Base-by-base conservation (phyloP, 2,888 invertebrate genomes). In the Ypsolopha scabrella region DNA sequence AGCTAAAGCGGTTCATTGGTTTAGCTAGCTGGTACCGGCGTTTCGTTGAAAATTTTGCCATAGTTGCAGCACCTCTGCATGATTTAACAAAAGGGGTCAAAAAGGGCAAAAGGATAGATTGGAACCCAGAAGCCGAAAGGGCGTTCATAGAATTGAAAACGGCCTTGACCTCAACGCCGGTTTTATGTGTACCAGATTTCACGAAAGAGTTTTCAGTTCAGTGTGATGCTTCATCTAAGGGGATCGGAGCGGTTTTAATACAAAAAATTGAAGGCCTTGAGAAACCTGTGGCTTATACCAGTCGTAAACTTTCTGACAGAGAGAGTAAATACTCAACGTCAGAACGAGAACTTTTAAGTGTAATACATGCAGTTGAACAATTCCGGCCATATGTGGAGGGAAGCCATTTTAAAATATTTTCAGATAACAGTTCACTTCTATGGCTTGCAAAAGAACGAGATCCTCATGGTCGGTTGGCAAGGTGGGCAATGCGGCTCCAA, bases 341-440 rank as follows among this genome's bases (percentile, higher is more conserved):
- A 1, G 55, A 57, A 36, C 45, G 55, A 8, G 57, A 57, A 37
- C 34, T 51, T 8, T 35, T 57, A 13, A 52, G 52, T 36, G 55
- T 57, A 0, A 13, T 57, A 4, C 43, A 51, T 43, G 55, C 55
- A 1, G 43, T 55, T 4, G 55, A 55, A 38, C 48, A 57, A 9
- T 55, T 54, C n/a, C 13, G 57, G 13, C 53, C 54, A 8, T 57
- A 55, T 10, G 45, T 57, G 8, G 57, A 57, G n/a, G 55, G 55
- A 0, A 39, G 6, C 9, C 34, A 34, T 2, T 46, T 45, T 53
- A 1, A 47, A 41, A 8, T 41, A 34, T 2, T 46, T 45, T 53
- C 3, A 47, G 41, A 8, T 41, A 49, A 13, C 44, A 53, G 10
- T 50, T 49, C 36, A 10, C 38, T 54, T 11, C 39, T 49, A 35